phyloP scores from a whole-genome alignment of 2,888 invertebrate species.

The Abrostola tripartita region DNA sequence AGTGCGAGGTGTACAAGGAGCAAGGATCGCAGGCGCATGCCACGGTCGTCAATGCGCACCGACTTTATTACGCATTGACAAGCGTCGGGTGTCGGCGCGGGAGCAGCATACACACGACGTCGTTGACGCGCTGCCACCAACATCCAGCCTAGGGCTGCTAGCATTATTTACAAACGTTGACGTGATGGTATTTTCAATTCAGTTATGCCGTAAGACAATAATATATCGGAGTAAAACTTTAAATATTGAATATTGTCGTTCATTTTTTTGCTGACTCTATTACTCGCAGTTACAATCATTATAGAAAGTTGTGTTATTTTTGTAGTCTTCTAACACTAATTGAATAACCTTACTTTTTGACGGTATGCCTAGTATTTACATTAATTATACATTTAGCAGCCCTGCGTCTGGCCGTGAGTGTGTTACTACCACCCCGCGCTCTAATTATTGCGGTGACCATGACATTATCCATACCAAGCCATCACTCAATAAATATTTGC shows the following conservation, averaged over 20 bases:
- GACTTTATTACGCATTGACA: conserved; percentile 79
- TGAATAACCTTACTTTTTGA: neutral
- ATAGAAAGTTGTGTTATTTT: too few species aligned
- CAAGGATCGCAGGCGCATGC: conserved; percentile 49
- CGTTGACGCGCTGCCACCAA: conserved; percentile 63
- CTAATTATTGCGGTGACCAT: conserved; percentile 60
- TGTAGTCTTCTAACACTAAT: too few species aligned
- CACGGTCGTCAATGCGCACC: conserved; percentile 50
- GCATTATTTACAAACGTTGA: conserved; percentile 50
- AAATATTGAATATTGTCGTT: conserved; percentile 7
- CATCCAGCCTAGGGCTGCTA: conserved; percentile 59
- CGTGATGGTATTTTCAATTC: conserved; percentile 52
- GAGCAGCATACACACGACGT: conserved; percentile 80
- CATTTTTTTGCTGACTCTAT: neutral
- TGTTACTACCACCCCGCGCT: conserved; percentile 38
- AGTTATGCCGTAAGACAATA: conserved; percentile 19
- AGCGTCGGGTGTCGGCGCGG: conserved; percentile 58
- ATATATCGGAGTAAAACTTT: conserved; percentile 10
- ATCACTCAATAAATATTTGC: conserved; percentile 53
- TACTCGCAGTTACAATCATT: neutral
- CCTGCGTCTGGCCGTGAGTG: conserved; percentile 20
- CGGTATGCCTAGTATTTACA: neutral
- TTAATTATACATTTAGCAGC: conserved; percentile 18
- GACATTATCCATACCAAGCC: conserved; percentile 55
- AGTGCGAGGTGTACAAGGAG: conserved; percentile 29